A percentile compares a stretch with the other conserved stretches of the same genome.
Conservation (phyloP, 2,888 invertebrate species). For the Aporophyla lueneburgensis region DNA sequence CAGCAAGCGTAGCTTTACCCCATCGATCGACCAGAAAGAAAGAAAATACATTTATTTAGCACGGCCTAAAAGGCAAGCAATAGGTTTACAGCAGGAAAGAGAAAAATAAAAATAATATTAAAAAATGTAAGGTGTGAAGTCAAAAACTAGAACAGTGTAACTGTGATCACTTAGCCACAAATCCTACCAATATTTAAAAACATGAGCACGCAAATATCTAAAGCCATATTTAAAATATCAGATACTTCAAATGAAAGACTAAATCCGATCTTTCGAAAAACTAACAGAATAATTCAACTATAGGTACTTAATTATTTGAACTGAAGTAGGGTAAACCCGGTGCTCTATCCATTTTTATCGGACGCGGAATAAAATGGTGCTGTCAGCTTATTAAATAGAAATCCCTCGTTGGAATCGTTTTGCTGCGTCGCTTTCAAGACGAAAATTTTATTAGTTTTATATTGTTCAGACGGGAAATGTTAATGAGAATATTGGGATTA, state of each 20-base stretch:
- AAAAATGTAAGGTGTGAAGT: too few species aligned
- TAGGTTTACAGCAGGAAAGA: too few species aligned
- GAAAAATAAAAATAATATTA: too few species aligned
- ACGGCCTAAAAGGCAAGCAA: too few species aligned
- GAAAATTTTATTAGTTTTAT: constrained; percentile 38
- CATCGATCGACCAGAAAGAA: too few species aligned
- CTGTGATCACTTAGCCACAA: too few species aligned
- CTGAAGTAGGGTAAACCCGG: constrained; percentile 50
- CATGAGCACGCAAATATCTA: background rate
- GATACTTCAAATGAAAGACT: background rate
- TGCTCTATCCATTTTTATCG: constrained; percentile 52
- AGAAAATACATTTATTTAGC: too few species aligned
- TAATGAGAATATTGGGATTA: constrained; percentile 9
- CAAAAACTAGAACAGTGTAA: too few species aligned
- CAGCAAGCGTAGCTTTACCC: too few species aligned
- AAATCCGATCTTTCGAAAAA: constrained; percentile 20
- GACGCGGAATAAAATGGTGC: constrained; percentile 41
- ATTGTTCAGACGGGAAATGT: background rate
- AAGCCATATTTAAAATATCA: background rate
- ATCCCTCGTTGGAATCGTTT: constrained; percentile 50
- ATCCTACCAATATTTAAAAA: background rate
- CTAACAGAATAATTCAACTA: constrained; percentile 34
- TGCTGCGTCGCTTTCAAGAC: constrained; percentile 35
- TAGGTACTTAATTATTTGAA: constrained; percentile 50
- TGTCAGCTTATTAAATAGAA: constrained; percentile 66